A percentile compares a stretch with the other conserved stretches of the same genome.
These are phyloP conservation scores for Drosophila pandora DNA, from an alignment of 1,140 invertebrate genomes.

Conservation along the genomic window DNA sequence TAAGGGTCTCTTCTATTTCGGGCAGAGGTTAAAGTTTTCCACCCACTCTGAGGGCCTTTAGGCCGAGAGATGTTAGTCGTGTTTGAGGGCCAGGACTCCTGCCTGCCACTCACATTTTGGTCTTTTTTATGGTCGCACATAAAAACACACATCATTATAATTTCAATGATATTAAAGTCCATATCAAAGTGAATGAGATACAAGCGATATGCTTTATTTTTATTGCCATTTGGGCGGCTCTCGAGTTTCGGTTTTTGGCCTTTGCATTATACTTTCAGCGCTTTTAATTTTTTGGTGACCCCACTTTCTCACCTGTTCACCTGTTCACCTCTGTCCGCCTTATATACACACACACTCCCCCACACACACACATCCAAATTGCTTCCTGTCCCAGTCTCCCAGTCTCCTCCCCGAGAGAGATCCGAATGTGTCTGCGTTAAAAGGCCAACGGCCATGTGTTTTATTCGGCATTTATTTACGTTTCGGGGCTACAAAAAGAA, in stretches of 20 bases:
- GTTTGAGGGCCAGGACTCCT: neutral
- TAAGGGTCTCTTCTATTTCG: neutral
- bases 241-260: conserved; percentile 11
- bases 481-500: conserved; percentile 18
- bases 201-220: conserved; percentile 73
- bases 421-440: conserved; percentile 34
- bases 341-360: conserved; percentile 7
- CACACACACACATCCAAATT: conserved; percentile 34
- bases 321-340: conserved; percentile 1
- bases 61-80: conserved; percentile 9
- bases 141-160: conserved; percentile 80
- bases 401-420: neutral
- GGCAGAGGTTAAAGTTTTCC: conserved; percentile 19
- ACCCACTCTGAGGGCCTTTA: neutral
- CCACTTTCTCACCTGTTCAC: conserved; percentile 15
- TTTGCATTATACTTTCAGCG: conserved; percentile 48
- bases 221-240: conserved; percentile 46
- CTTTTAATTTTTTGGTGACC: conserved; percentile 64
- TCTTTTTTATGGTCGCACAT: conserved; percentile 64
- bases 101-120: conserved; percentile 1
- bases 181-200: conserved; percentile 77
- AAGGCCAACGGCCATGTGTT: conserved; percentile 64
- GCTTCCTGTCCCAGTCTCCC: conserved; percentile 44
- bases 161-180: conserved; percentile 80
- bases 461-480: conserved; percentile 62